Evolutionary conservation across 1,140 invertebrate genomes (phyloP), one percentile per base, ranked within the genome.

Genomic region (Physella acuta): DNA sequence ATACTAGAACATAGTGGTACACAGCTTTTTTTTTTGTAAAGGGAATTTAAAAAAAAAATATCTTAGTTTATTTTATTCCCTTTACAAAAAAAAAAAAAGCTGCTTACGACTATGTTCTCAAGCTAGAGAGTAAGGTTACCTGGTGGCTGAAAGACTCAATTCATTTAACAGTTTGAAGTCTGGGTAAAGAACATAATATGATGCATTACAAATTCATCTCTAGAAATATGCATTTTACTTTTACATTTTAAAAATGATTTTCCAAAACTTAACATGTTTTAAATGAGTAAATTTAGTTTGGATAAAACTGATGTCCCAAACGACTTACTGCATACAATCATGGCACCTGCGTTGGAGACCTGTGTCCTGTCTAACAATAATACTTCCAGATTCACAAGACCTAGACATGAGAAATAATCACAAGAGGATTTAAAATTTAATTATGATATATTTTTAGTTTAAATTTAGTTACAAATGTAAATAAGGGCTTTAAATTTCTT

Each of bases 281-380:
- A 26, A 11, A 55, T 28, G 5, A 55, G 26, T 16, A 8, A 24
- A 55, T 55, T 55, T 8, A 20, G 8, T 55, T 55, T n/a, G n/a
- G n/a, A n/a, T n/a, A n/a, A n/a, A n/a, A 55, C 16, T 55, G 5
- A 11, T 55, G 11, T 55, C 24, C 16, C 11, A 16, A 56, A 64
- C 34, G 4, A 73, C 73, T 63, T 66, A 77, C 76, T 70, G 58
- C 58, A 56, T 58, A 77, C 56, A 28, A 76, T 31, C 33, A 44
- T 31, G 31, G 74, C 74, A 17, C 72, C 70, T 36, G 52, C 64
- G 72, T 78, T 73, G 20, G 75, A 71, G 0, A 79, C 52, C 16
- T 60, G n/a, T 8, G 75, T 78, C 52, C 74, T 61, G 63, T 79
- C 75, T 2, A 79, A 11, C 67, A 71, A 39, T 28, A 79, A 68